A percentile compares a stretch with the other conserved stretches of the same genome.
phyloP scores from a whole-genome alignment of 2,113 vertebrate species.

The Thalassarche chlororhynchos region DNA sequence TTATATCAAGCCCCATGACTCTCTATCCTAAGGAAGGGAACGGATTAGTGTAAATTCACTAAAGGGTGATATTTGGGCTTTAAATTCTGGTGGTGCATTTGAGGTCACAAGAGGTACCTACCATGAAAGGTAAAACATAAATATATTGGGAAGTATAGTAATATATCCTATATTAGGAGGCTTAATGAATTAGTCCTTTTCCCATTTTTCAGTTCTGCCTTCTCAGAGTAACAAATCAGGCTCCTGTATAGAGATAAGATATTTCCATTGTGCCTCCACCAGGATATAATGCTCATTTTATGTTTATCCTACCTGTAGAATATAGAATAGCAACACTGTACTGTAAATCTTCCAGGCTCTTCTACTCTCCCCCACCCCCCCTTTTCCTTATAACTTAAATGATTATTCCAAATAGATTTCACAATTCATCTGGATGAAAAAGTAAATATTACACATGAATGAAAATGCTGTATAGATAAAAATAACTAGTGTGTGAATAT shows the following conservation, averaged over 20 bases:
- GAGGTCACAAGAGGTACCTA: background rate
- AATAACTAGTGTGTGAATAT: background rate
- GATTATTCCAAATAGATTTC: background rate
- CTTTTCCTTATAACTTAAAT: background rate
- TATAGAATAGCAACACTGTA: background rate
- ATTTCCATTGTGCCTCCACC: background rate
- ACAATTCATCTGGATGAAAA: background rate
- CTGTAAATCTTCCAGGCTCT: background rate
- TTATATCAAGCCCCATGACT: background rate
- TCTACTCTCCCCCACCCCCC: background rate
- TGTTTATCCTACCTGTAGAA: background rate
- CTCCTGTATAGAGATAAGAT: background rate
- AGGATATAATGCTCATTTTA: background rate
- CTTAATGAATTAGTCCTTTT: background rate
- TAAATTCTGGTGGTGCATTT: background rate
- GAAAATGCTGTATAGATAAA: background rate
- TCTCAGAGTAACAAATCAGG: background rate
- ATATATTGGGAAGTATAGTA: background rate
- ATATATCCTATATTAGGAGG: background rate
- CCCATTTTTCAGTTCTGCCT: background rate
- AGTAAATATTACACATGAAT: background rate
- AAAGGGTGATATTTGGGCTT: background rate
- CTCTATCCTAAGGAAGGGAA: background rate
- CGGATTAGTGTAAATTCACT: background rate
- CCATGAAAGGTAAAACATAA: background rate